Percentiles rank a stretch among this genome's conserved stretches.
phyloP scores from a whole-genome alignment of 2,113 vertebrate genomes.

The Gambusia affinis region DNA sequence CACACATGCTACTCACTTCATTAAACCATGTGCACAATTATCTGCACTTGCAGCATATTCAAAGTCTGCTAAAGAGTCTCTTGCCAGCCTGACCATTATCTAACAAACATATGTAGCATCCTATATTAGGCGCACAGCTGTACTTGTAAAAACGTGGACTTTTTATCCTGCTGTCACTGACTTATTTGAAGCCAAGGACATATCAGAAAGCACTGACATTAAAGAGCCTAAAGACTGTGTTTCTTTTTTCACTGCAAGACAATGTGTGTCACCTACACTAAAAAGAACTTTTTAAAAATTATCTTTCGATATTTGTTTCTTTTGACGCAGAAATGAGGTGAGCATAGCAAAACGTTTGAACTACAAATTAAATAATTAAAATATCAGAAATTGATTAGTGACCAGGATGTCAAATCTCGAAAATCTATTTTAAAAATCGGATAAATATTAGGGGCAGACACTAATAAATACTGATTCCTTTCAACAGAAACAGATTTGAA shows the following conservation, averaged over 20 bases:
- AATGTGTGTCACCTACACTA: background rate
- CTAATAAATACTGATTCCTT: background rate
- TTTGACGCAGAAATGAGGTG: background rate
- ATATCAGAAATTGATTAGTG: background rate
- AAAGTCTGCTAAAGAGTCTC: background rate
- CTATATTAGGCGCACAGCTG: no score
- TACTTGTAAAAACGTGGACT: background rate
- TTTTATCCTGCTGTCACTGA: background rate
- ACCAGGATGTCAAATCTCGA: background rate
- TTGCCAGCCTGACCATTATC: background rate
- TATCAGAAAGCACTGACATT: background rate
- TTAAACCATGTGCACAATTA: background rate
- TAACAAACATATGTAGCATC: background rate
- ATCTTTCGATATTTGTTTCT: background rate
- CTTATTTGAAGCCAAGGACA: background rate
- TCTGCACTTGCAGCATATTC: background rate
- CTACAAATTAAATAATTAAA: background rate
- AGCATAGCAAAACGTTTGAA: background rate
- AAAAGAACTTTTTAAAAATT: no score
- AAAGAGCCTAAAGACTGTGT: background rate
- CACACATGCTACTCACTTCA: conserved; percentile 21
- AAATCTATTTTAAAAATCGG: no score
- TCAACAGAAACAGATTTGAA: background rate
- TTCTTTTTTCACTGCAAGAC: background rate
- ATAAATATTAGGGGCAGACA: no score